A percentile compares a stretch with the other conserved stretches of the same genome.
phyloP scores from a whole-genome alignment of 2,113 vertebrate genomes.

The Anseranas semipalmata region DNA sequence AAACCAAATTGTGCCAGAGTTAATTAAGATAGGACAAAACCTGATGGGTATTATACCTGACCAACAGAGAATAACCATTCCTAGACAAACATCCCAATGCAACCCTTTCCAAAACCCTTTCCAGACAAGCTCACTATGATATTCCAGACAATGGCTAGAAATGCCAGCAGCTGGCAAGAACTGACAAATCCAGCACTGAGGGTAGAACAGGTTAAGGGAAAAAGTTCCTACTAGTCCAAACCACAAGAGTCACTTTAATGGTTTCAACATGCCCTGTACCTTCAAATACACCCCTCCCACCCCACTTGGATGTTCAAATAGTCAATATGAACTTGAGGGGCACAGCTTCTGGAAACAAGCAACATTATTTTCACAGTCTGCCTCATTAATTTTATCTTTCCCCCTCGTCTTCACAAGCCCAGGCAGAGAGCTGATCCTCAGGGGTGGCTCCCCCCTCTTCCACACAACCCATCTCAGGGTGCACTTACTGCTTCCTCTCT shows the following conservation, averaged over 20 bases:
- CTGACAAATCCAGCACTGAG: background rate
- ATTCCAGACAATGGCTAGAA: background rate
- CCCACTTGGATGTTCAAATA: background rate
- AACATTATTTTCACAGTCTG: background rate
- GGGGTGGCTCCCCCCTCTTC: background rate
- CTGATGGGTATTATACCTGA: background rate
- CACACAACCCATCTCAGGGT: background rate
- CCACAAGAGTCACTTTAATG: background rate
- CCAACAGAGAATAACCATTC: background rate
- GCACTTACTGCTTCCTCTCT: rapidly evolving
- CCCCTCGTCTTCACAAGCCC: background rate
- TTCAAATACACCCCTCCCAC: background rate
- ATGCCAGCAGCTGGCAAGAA: background rate
- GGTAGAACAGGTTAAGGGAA: background rate
- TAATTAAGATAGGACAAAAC: conserved; percentile 1
- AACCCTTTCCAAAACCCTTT: background rate
- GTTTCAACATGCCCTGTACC: background rate
- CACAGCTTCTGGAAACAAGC: background rate
- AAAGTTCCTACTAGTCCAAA: background rate
- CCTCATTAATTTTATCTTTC: background rate
- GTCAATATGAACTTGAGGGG: background rate
- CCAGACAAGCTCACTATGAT: background rate
- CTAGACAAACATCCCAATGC: background rate
- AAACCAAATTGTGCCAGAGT: background rate
- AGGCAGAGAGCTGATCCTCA: background rate